Conservation (phyloP, 2,888 invertebrate genomes). For the Leuctra nigra region DNA sequence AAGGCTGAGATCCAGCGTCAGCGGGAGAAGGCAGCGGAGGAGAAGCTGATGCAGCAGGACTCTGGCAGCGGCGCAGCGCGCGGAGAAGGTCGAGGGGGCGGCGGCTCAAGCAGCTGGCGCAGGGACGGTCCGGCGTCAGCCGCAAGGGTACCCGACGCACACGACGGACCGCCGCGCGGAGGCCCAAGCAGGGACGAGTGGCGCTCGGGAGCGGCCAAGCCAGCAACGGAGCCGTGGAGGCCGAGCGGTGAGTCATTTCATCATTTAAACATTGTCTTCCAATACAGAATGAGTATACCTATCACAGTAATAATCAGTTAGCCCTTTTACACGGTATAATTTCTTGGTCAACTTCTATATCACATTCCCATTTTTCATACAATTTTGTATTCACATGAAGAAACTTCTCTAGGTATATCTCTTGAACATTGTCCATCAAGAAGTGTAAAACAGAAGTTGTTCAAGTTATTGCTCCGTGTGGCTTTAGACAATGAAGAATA, state of each 20-base stretch:
- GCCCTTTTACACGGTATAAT: no score
- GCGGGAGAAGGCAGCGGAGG: constrained; percentile 60
- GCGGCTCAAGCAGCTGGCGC: constrained; percentile 30
- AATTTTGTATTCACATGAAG: no score
- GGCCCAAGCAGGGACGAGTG: not conserved
- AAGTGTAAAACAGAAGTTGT: no score
- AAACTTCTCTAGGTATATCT: no score
- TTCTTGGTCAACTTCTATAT: no score
- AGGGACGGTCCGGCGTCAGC: constrained; percentile 20
- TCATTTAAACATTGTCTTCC: no score
- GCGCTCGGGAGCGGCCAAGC: not conserved
- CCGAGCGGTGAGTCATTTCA: not conserved
- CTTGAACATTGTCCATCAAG: no score
- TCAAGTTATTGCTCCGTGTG: no score
- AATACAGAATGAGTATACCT: no score
- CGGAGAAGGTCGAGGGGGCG: constrained; percentile 29
- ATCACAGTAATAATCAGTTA: no score
- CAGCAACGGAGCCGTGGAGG: constrained; percentile 17
- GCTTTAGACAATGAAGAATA: no score
- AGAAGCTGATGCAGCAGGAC: constrained; percentile 46
- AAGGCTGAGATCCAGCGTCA: constrained; percentile 57
- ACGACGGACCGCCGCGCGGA: constrained; percentile 21
- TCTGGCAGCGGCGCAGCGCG: constrained; percentile 39
- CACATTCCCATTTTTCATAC: no score
- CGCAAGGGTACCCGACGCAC: constrained; percentile 15